Evolutionary conservation across 2,797 vertebrate species (phyloP).

Genomic region (Neosilurus mollespiculum): DNA sequence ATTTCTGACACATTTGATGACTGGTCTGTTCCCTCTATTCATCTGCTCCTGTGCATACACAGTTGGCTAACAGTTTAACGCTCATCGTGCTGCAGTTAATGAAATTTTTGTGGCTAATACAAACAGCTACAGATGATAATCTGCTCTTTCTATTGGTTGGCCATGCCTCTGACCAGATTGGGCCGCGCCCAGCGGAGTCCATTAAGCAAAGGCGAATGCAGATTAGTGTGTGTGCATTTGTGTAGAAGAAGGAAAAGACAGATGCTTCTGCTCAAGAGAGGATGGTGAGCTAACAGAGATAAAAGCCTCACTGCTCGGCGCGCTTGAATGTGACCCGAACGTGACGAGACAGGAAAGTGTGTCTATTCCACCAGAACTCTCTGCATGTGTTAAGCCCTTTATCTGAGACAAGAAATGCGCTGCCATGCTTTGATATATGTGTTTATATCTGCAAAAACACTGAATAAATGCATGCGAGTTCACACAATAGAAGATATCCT

Average conservation of each 20-base stretch:
- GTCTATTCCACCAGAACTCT: conserved; percentile 44
- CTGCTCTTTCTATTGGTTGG: conserved; percentile 26
- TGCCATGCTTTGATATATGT: conserved; percentile 45
- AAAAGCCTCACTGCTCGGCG: conserved; percentile 46
- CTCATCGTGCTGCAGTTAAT: conserved; percentile 34
- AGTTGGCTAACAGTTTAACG: conserved; percentile 42
- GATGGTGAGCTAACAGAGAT: conserved; percentile 49
- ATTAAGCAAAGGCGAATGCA: conserved; percentile 30
- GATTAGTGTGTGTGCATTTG: background rate
- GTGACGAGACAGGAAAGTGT: conserved; percentile 46
- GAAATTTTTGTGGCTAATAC: conserved; percentile 45
- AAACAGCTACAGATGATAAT: conserved; percentile 31
- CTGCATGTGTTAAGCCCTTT: conserved; percentile 55
- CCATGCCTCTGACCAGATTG: conserved; percentile 33
- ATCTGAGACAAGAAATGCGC: conserved; percentile 50
- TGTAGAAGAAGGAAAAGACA: conserved; percentile 20
- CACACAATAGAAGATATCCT: conserved; percentile 48
- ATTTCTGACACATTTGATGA: conserved; percentile 42
- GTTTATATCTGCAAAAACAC: conserved; percentile 40
- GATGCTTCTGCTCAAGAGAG: conserved; percentile 36
- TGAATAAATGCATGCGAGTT: conserved; percentile 51
- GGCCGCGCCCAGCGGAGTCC: conserved; percentile 35
- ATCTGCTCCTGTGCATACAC: conserved; percentile 38
- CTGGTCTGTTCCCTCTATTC: conserved; percentile 37
- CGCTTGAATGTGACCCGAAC: conserved; percentile 56